Conservation (phyloP, 2,888 invertebrate genomes). For the Netelia melanura region DNA sequence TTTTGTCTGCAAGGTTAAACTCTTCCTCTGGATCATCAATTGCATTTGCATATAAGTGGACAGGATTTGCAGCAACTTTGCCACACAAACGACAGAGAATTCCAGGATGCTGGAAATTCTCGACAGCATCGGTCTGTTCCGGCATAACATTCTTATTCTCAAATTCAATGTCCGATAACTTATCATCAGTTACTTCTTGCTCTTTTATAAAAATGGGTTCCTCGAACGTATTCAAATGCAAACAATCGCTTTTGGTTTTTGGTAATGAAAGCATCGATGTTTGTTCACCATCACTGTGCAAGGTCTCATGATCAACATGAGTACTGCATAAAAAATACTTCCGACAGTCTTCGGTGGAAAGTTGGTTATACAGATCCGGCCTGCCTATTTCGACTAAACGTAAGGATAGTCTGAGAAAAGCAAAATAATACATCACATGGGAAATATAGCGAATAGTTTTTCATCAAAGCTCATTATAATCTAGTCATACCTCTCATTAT, state of each 20-base stretch:
- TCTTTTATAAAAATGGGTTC: not conserved
- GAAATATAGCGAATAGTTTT: not conserved
- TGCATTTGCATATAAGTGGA: constrained; percentile 51
- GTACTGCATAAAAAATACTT: constrained; percentile 41
- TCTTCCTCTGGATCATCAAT: constrained; percentile 37
- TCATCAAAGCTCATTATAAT: too few species aligned
- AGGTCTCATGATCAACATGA: constrained; percentile 7
- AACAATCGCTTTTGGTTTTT: constrained; percentile 33
- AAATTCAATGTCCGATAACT: not conserved
- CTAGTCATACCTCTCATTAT: constrained; percentile 60
- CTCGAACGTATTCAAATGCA: not conserved
- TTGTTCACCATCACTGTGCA: not conserved
- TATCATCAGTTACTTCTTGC: not conserved
- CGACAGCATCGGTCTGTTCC: constrained; percentile 18
- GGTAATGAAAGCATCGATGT: constrained; percentile 4
- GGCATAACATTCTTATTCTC: constrained; percentile 8
- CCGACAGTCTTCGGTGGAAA: constrained; percentile 4
- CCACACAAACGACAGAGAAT: constrained; percentile 69
- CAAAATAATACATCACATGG: not conserved
- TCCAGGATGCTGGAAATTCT: constrained; percentile 57
- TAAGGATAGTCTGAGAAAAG: constrained; percentile 52
- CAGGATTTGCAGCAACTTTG: constrained; percentile 53
- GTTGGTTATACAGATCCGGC: constrained; percentile 44
- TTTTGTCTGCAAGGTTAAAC: constrained; percentile 65
- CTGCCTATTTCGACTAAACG: constrained; percentile 52